Conservation (phyloP, 2,797 vertebrate species). For the Leptodactylus fallax region DNA sequence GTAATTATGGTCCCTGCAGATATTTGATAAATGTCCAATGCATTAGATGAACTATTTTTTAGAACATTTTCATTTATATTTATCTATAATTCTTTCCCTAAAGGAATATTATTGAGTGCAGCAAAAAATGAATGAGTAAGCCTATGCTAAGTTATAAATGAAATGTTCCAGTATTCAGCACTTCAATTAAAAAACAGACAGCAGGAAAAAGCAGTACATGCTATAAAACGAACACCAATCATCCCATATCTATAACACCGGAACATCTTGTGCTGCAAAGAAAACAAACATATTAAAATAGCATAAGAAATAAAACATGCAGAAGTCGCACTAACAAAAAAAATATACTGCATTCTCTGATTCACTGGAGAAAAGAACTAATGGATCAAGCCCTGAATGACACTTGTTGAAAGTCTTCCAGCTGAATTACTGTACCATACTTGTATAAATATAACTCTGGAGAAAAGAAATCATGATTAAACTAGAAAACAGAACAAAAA, state of each 20-base stretch:
- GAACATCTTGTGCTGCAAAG: constrained; percentile 61
- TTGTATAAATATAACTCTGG: background rate
- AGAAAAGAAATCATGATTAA: background rate
- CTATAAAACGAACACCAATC: constrained; percentile 58
- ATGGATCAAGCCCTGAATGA: constrained; percentile 33
- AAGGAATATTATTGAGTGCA: constrained; percentile 42
- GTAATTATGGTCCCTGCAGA: constrained; percentile 10
- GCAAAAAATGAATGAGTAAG: constrained; percentile 32
- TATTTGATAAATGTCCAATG: constrained; percentile 32
- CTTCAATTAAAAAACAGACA: constrained; percentile 60
- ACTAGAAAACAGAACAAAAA: background rate
- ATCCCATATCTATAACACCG: constrained; percentile 53
- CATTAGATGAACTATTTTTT: constrained; percentile 22
- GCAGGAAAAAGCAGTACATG: constrained; percentile 36
- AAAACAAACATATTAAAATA: constrained; percentile 61
- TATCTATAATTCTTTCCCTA: constrained; percentile 19
- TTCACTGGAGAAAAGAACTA: constrained; percentile 18
- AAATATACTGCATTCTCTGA: constrained; percentile 42
- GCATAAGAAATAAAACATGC: constrained; percentile 53
- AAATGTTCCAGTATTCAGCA: constrained; percentile 56
- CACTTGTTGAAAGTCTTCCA: constrained; percentile 28
- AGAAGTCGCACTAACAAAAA: constrained; percentile 14
- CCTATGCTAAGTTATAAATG: constrained; percentile 46
- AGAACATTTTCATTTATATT: constrained; percentile 29
- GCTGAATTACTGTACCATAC: background rate